phyloP scores from a whole-genome alignment of 2,797 vertebrate genomes.

The Amniataba percoides region DNA sequence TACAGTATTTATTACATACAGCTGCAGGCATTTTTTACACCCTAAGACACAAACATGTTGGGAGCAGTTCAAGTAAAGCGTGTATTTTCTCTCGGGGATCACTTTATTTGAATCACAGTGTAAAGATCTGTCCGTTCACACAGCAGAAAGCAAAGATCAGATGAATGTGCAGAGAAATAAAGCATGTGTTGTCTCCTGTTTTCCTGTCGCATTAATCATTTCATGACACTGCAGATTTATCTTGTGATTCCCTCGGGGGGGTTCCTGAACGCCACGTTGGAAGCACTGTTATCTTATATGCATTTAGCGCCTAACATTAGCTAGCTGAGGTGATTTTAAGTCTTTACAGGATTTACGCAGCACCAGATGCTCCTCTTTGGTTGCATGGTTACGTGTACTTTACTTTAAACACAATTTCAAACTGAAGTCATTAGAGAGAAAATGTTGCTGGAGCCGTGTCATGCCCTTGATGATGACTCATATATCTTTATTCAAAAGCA shows the following conservation, averaged over 20 bases:
- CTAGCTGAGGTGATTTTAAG: not conserved
- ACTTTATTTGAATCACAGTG: not conserved
- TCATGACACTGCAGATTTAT: not conserved
- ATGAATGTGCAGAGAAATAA: not conserved
- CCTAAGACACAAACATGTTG: not conserved
- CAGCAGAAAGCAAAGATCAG: not conserved
- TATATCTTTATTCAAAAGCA: not conserved
- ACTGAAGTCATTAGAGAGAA: too few relatives aligned
- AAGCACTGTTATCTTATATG: not conserved
- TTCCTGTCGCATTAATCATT: conserved; percentile 1
- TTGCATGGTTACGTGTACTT: not conserved
- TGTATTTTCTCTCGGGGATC: not conserved
- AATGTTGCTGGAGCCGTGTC: not conserved
- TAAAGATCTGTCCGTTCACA: not conserved
- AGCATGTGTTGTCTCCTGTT: too few relatives aligned
- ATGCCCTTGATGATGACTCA: not conserved
- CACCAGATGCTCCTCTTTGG: not conserved
- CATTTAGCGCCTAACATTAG: not conserved
- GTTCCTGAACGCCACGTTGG: too few relatives aligned
- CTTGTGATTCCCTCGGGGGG: not conserved
- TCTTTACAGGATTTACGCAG: not conserved
- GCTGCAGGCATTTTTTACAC: not conserved
- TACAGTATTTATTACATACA: not conserved
- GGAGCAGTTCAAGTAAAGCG: not conserved
- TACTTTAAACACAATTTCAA: not conserved